Base-by-base conservation (phyloP, 2,113 vertebrate genomes). In the Myiopsitta monachus region DNA sequence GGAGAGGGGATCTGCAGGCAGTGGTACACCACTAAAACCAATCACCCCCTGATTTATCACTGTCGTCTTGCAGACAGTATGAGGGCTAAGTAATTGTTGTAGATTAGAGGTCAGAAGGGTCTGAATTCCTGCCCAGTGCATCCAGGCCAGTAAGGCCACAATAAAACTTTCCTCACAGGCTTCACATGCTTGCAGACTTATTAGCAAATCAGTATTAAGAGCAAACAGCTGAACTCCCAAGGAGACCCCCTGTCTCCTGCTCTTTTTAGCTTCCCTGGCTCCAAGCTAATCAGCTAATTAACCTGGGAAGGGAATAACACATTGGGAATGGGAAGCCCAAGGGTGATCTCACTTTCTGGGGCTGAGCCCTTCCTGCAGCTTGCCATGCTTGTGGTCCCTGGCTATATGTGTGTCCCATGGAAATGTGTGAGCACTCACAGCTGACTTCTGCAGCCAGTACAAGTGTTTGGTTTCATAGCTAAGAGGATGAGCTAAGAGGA, bases 361-460 rank as follows among this genome's bases (percentile, higher is more conserved):
- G 18, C 2, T 16, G 49, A 41, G n/a, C 23, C 49, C 47, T 31
- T 47, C n/a, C 47, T 47, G n/a, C 23, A 18, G 46, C 14, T 24
- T 4, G 14, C 27, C 9, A 3, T 10, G 23, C 4, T 9, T 6
- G 8, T 27, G 3, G 4, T 51, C 38, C 33, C 36, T 3, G 8
- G 14, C n/a, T 19, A 2, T 1, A 19, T 12, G 23, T 57, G 55
- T n/a, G 31, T 44, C 3, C 43, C 33, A 4, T 7, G 38, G 62
- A 46, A 12, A 31, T 0, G 16, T 9, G 38, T 0, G 1, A 3
- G 38, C 38, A 5, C 64, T 26, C n/a, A 5, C 6, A 1, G 3
- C 31, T 1, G 11, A 36, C 27, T 3, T 36, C 83, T 55, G 76
- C 46, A 41, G 63, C 46, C n/a, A 14, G 17, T 7, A 17, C 46